These are phyloP conservation scores for Indicator maculatus DNA, from an alignment of 2,113 vertebrate genomes.

Conservation along the genomic window DNA sequence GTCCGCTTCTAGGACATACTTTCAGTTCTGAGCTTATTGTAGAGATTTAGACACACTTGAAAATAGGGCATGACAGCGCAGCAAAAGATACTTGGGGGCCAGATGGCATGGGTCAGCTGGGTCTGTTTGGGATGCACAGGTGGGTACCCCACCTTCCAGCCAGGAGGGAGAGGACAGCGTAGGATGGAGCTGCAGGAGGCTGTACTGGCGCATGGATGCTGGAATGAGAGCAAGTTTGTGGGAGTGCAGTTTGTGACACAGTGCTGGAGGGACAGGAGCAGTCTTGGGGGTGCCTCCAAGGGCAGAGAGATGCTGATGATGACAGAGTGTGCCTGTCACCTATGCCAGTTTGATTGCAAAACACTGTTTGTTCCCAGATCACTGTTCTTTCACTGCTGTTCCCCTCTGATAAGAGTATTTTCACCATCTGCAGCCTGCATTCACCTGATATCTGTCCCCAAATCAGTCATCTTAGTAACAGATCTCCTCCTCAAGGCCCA, in stretches of 20 bases:
- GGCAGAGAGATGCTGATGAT: background rate
- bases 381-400: background rate
- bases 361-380: background rate
- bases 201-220: slow-evolving; percentile 38
- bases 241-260: slow-evolving; percentile 69
- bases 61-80: slow-evolving; percentile 54
- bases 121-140: background rate
- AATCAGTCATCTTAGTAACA: background rate
- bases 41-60: slow-evolving; percentile 12
- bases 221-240: slow-evolving; percentile 57
- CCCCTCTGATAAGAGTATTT: background rate
- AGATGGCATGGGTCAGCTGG: slow-evolving; percentile 30
- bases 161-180: background rate
- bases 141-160: background rate
- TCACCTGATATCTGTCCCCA: background rate
- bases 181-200: slow-evolving; percentile 58
- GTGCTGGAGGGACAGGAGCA: slow-evolving; percentile 36
- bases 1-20: slow-evolving; percentile 34
- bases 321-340: background rate
- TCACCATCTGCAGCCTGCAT: slow-evolving; percentile 4
- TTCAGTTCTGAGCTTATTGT: slow-evolving; percentile 15
- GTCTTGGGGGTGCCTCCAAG: background rate
- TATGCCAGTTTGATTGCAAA: background rate
- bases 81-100: background rate
- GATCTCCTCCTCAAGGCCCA: background rate